Conservation (phyloP, 2,888 invertebrate species). For the Tenthredo mesomela region DNA sequence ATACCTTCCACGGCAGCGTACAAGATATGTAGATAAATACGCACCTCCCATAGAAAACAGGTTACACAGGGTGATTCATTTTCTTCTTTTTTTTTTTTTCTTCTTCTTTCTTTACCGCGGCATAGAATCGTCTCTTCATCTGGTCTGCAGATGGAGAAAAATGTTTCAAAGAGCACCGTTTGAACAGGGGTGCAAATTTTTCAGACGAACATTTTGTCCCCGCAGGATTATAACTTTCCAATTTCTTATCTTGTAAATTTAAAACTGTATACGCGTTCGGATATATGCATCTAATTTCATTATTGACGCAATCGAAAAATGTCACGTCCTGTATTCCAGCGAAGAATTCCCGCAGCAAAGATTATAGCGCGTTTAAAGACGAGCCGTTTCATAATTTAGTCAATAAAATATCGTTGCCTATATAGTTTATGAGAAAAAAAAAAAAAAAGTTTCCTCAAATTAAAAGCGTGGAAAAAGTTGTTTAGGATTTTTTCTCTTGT, state of each 20-base stretch:
- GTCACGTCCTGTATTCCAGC: constrained; percentile 17
- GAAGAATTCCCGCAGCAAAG: not conserved
- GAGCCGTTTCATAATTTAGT: constrained; percentile 33
- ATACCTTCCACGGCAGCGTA: not conserved
- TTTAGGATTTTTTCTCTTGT: not conserved
- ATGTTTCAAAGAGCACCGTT: not conserved
- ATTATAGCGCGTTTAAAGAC: not conserved
- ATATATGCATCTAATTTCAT: not conserved
- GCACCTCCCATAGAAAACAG: constrained; percentile 45
- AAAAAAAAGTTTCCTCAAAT: not conserved
- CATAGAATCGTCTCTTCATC: not conserved
- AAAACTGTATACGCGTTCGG: not conserved
- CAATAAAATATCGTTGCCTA: constrained; percentile 27
- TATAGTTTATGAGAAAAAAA: not conserved
- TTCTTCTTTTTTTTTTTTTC: not conserved
- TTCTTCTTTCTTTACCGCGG: no score
- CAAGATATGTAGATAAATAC: constrained; percentile 47
- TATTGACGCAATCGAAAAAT: constrained; percentile 29
- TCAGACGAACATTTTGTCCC: not conserved
- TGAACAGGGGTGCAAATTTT: not conserved
- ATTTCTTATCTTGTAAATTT: not conserved
- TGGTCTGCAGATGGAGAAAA: not conserved
- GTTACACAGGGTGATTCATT: constrained; percentile 31
- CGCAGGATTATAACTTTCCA: not conserved
- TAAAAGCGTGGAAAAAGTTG: not conserved